phyloP scores from a whole-genome alignment of 2,113 vertebrate species.

The Sinocyclocheilus anshuiensis region DNA sequence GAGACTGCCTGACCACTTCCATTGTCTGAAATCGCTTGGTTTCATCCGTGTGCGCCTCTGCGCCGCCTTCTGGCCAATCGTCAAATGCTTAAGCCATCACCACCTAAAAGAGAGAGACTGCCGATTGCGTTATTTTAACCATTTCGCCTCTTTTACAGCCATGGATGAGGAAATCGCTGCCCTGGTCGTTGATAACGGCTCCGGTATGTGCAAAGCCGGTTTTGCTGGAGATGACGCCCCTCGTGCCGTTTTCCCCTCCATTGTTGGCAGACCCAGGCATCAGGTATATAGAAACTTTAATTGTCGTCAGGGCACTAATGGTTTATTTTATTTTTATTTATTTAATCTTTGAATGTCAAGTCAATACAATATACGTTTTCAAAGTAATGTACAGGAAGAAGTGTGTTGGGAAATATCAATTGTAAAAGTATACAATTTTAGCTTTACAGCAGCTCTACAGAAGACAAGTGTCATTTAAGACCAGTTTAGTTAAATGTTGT shows the following conservation, averaged over 20 bases:
- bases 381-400: no score
- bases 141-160: slow-evolving; percentile 65
- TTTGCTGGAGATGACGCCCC: slow-evolving; percentile 71
- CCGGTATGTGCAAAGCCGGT: slow-evolving; percentile 80
- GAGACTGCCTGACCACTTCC: slow-evolving; percentile 74
- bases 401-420: no score
- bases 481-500: no score
- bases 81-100: no score
- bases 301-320: no score
- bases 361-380: not conserved
- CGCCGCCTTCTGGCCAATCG: slow-evolving; percentile 71
- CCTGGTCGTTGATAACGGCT: slow-evolving; percentile 78
- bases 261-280: slow-evolving; percentile 77
- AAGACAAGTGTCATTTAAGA: no score
- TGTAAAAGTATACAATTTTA: no score
- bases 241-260: slow-evolving; percentile 62
- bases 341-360: no score
- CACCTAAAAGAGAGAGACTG: slow-evolving; percentile 21
- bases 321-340: not conserved
- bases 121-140: not conserved
- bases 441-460: no score
- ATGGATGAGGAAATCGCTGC: slow-evolving; percentile 86
- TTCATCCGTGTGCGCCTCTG: slow-evolving; percentile 64
- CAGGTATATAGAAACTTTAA: slow-evolving; percentile 62
- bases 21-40: slow-evolving; percentile 79